Evolutionary conservation across 2,888 invertebrate species (phyloP), one percentile per base, ranked within the genome.

Genomic region (Cryptocheilus praepositus): DNA sequence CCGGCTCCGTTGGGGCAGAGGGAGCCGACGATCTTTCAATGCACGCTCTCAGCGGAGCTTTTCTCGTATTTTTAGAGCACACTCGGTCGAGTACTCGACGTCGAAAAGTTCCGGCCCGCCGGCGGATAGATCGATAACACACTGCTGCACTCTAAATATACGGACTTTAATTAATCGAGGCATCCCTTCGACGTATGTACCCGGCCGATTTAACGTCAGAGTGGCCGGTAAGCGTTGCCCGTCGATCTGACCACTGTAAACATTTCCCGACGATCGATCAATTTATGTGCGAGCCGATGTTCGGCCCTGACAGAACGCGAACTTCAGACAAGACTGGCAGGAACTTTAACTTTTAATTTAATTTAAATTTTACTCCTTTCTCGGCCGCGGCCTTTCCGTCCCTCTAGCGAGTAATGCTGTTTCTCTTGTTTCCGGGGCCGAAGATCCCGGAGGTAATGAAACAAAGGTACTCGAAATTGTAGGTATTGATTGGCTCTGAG

Each of bases 1-100:
- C 51, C 60, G 60, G 54, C 61, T 59, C 60, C 49, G 46, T 28
- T 25, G 5, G 5, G n/a, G 18, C n/a, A 16, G 19, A 49, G 49
- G 49, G n/a, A 22, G 53, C 11, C 36, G 36, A 36, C 36, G 36
- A 36, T 36, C 36, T 36, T 36, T 36, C 11, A 36, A 36, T 36
- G 36, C 36, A 36, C 36, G 8, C 36, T 36, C 36, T 36, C 36
- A 36, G 8, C 36, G 8, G 36, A 11, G 36, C 36, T 36, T 36
- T 36, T 36, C 36, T 36, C 36, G 36, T 36, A 36, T 36, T 36
- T 36, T 36, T 36, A 2, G 36, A 36, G 36, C 49, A 49, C 49
- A 49, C 8, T 49, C 49, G 16, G 49, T 49, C 49, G 49, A 49
- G 49, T 8, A n/a, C 18, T 8, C 49, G 36, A 5, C 49, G 49